Evolutionary conservation across 2,797 vertebrate species (phyloP).

Genomic region (Thalassophryne amazonica): DNA sequence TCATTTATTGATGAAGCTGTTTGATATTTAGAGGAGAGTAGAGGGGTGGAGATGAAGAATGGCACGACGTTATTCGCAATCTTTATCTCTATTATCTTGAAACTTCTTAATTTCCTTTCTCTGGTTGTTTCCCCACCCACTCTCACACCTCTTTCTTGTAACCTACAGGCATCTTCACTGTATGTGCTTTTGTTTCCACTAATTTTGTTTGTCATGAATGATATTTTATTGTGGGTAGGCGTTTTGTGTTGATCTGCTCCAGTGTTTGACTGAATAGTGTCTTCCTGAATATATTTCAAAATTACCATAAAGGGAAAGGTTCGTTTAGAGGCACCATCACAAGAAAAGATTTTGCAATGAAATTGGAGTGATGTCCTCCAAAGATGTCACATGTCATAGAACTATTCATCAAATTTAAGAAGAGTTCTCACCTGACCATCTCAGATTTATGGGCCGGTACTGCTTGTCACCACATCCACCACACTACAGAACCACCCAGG

Average conservation of each 20-base stretch:
- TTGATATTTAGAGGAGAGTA: constrained; percentile 58
- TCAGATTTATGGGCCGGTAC: too few relatives aligned
- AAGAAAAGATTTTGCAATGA: too few relatives aligned
- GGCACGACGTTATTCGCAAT: neutral
- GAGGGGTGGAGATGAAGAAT: neutral
- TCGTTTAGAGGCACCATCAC: too few relatives aligned
- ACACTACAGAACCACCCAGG: too few relatives aligned
- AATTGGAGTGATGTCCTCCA: too few relatives aligned
- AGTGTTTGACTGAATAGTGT: too few relatives aligned
- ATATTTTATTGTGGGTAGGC: neutral
- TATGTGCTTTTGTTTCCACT: neutral
- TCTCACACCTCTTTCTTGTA: neutral
- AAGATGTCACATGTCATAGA: too few relatives aligned
- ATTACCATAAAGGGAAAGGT: too few relatives aligned
- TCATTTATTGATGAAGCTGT: constrained; percentile 69
- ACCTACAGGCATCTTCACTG: neutral
- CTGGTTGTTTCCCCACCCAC: neutral
- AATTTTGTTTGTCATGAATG: neutral
- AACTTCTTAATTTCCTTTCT: neutral
- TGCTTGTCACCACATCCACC: too few relatives aligned
- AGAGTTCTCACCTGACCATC: too few relatives aligned
- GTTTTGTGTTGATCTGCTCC: neutral
- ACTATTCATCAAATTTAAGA: too few relatives aligned
- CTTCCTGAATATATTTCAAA: too few relatives aligned
- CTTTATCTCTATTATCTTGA: neutral